Evolutionary conservation across 2,888 invertebrate species (phyloP), one percentile per base, ranked within the genome.

Genomic region (Mycalesis mineus): DNA sequence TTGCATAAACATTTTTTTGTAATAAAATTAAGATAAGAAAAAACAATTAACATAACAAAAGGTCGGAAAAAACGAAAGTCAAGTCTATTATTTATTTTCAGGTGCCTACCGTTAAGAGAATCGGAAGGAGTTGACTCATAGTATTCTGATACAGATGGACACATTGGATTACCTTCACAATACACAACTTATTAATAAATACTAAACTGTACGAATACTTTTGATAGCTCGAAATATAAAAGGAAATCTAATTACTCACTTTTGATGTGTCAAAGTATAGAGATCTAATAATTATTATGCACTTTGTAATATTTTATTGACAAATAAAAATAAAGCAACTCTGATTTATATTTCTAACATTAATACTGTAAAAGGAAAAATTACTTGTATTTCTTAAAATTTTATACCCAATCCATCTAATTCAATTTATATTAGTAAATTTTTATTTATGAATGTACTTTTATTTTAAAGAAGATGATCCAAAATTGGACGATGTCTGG

Each of bases 121-220:
- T 65, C 66, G 61, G 68, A 68, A 66, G 70, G 72, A 73, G 74
- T 70, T 70, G 65, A 75, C 70, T 78, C 75, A 70, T 66, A 67
- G 78, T 77, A 77, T 78, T 79, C 80, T 83, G 82, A 82, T 81
- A 84, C 73, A 67, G 74, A 76, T 72, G 78, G 77, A 82, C 80
- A 72, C 76, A 40, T 15, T 11, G 28, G 13, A 28, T 22, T 49
- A 39, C 39, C 22, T 22, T 28, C 49, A 14, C 13, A 37, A 13
- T 48, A 48, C 7, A 40, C 13, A 40, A 40, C 7, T 8, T 13
- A 40, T 40, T 14, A 40, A 14, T 40, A 14, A 33, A 33, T 33
- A 33, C 22, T 22, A 22, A 22, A 22, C 22, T 11, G 11, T 11
- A 33, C 11, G 36, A 36, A 11, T 36, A 11, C 4, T 36, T 36